phyloP scores from a whole-genome alignment of 2,113 vertebrate genomes.

The Tachysurus vachellii region DNA sequence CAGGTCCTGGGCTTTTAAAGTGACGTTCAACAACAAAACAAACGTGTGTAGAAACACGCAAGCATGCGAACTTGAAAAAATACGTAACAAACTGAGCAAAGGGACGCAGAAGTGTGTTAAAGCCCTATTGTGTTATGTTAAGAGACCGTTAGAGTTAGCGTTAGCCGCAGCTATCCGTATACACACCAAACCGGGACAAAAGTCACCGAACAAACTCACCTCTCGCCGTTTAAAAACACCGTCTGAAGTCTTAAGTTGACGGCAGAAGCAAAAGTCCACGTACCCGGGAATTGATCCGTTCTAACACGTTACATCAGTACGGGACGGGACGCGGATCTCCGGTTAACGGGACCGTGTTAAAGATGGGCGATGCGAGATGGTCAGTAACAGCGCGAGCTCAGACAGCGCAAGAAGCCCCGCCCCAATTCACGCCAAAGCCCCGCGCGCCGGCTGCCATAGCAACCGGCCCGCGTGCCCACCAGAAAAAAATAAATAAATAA shows the following conservation, averaged over 20 bases:
- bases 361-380: constrained; percentile 46
- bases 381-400: constrained; percentile 21
- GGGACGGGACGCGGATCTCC: constrained; percentile 46
- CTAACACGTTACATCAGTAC: constrained; percentile 28
- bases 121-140: too few relatives aligned
- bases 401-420: constrained; percentile 7
- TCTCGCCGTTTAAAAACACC: background rate
- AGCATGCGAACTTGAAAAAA: too few relatives aligned
- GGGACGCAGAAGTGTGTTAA: background rate
- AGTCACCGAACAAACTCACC: background rate
- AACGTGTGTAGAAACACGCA: background rate
- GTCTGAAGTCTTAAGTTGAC: background rate
- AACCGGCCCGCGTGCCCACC: constrained; percentile 39
- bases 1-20: background rate
- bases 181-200: background rate
- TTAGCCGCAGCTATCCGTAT: constrained; percentile 11
- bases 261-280: background rate
- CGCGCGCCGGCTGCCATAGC: constrained; percentile 67
- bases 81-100: background rate
- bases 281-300: constrained; percentile 43
- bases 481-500: background rate
- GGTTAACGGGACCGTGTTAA: constrained; percentile 64
- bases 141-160: background rate
- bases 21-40: background rate
- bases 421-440: constrained; percentile 58